These are phyloP conservation scores for Diadromus collaris DNA, from an alignment of 2,888 invertebrate genomes.

Conservation along the genomic window DNA sequence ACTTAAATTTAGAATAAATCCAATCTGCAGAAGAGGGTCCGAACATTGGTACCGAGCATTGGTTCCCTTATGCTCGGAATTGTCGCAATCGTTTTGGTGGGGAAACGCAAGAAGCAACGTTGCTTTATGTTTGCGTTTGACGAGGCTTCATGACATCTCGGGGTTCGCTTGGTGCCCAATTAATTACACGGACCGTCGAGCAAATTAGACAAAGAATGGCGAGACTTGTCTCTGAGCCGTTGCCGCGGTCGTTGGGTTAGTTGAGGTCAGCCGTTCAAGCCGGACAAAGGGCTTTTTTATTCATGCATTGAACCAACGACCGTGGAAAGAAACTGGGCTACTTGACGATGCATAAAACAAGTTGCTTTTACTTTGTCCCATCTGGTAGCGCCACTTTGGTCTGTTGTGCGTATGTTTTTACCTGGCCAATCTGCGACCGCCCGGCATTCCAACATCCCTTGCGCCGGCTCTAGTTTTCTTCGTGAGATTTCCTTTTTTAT, in stretches of 20 bases:
- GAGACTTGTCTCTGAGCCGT: constrained; percentile 5
- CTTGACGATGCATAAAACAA: neutral
- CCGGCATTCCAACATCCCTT: neutral
- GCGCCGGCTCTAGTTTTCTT: neutral
- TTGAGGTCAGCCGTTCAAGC: constrained; percentile 37
- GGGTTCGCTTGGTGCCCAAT: constrained; percentile 1
- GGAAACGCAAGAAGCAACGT: neutral
- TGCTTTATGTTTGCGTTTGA: neutral
- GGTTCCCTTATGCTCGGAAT: too few relatives aligned
- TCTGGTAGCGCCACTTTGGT: neutral
- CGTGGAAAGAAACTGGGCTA: neutral
- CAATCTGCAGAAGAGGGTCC: too few relatives aligned
- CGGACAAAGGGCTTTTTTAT: constrained; percentile 40
- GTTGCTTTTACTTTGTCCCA: neutral
- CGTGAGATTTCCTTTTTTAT: neutral
- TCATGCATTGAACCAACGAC: constrained; percentile 31
- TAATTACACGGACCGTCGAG: constrained; percentile 19
- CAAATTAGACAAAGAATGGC: constrained; percentile 25
- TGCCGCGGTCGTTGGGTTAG: constrained; percentile 39
- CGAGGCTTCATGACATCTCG: neutral
- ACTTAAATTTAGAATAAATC: too few relatives aligned
- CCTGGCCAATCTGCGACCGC: neutral
- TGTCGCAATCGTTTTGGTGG: neutral
- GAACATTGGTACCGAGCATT: too few relatives aligned
- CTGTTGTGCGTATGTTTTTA: neutral